A percentile compares a stretch with the other conserved stretches of the same genome.
phyloP scores from a whole-genome alignment of 2,113 vertebrate genomes.

The Dermatemys mawii region DNA sequence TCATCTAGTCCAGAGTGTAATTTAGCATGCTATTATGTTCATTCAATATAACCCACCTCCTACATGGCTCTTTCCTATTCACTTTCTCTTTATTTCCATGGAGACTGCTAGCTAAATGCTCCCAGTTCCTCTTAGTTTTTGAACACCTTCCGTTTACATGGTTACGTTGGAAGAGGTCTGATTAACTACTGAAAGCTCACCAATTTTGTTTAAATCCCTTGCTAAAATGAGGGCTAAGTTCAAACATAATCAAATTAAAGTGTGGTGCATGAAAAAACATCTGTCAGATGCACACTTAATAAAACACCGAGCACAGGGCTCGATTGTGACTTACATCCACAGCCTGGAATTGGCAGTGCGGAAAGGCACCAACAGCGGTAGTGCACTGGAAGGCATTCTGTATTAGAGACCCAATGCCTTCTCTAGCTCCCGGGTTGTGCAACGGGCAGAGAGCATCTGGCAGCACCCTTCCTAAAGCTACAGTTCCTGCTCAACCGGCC shows the following conservation, averaged over 20 bases:
- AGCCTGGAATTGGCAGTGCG: neutral
- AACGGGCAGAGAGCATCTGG: neutral
- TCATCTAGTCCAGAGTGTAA: conserved; percentile 8
- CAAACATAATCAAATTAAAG: neutral
- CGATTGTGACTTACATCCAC: neutral
- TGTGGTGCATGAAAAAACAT: neutral
- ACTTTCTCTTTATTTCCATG: conserved; percentile 15
- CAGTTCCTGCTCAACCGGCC: neutral
- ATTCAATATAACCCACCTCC: neutral
- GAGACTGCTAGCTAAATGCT: conserved; percentile 1
- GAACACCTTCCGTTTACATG: conserved; percentile 26
- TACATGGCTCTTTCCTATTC: neutral
- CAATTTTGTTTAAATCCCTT: conserved; percentile 31
- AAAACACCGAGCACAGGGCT: neutral
- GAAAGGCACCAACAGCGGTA: accelerated
- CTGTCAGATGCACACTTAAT: neutral
- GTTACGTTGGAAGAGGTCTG: conserved; percentile 20
- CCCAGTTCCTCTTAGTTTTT: conserved; percentile 30
- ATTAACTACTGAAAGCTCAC: conserved; percentile 24
- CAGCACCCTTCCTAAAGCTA: neutral
- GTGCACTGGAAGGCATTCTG: neutral
- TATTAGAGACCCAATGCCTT: neutral
- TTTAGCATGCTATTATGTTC: neutral
- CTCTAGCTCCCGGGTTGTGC: neutral
- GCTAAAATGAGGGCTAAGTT: neutral